Evolutionary conservation across 2,113 vertebrate species (phyloP).

Genomic region (Calidris pugnax): DNA sequence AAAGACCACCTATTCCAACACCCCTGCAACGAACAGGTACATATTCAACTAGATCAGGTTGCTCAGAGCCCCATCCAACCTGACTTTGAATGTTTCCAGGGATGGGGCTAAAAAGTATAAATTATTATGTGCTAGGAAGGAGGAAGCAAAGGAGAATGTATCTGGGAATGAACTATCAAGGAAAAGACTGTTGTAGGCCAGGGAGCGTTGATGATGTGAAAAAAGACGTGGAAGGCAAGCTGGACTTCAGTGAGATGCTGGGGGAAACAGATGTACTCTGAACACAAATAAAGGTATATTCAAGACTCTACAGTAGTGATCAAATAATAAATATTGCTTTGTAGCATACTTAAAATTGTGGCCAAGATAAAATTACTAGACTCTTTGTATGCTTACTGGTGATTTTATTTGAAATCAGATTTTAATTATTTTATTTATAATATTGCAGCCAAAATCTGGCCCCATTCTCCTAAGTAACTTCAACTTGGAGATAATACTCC

Average conservation of each 20-base stretch:
- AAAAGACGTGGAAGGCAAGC: too few relatives aligned
- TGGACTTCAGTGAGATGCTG: too few relatives aligned
- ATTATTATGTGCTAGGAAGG: too few relatives aligned
- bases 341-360: accelerated
- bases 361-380: background rate
- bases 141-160: too few relatives aligned
- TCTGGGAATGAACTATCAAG: too few relatives aligned
- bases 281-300: too few relatives aligned
- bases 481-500: background rate
- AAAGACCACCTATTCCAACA: background rate
- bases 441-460: background rate
- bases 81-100: background rate
- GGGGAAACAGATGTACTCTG: too few relatives aligned
- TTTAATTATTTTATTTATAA: background rate
- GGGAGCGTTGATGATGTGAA: too few relatives aligned
- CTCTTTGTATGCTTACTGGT: background rate
- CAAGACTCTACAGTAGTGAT: background rate
- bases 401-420: background rate
- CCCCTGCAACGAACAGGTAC: background rate
- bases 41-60: background rate
- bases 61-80: background rate
- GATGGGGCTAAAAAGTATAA: background rate
- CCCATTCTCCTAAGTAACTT: background rate
- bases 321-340: background rate
- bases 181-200: too few relatives aligned